Evolutionary conservation across 2,797 vertebrate species (phyloP).

Genomic region (Danio aesculapii): DNA sequence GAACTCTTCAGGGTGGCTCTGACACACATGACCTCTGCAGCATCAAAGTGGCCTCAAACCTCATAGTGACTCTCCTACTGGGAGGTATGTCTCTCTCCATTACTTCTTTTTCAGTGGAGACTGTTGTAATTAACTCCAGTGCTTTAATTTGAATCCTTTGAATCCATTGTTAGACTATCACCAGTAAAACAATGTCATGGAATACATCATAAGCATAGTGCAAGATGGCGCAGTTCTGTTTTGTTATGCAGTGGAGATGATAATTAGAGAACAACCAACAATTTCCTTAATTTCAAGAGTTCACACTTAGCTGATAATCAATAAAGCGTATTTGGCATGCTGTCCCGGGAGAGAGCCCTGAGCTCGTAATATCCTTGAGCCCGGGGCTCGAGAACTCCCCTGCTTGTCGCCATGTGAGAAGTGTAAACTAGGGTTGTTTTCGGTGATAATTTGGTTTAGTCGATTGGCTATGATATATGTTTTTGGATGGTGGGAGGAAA

Average conservation of each 20-base stretch:
- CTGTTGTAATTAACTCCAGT: background rate
- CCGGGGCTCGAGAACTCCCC: too few species aligned
- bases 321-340: too few species aligned
- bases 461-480: too few species aligned
- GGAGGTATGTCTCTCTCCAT: slow-evolving; percentile 79
- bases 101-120: background rate
- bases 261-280: too few species aligned
- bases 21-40: slow-evolving; percentile 87
- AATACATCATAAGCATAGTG: background rate
- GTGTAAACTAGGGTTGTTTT: too few species aligned
- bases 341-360: too few species aligned
- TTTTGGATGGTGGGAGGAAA: too few species aligned
- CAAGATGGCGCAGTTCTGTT: background rate
- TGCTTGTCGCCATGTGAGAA: too few species aligned
- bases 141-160: background rate
- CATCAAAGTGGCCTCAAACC: slow-evolving; percentile 90
- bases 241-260: background rate
- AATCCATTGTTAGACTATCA: background rate
- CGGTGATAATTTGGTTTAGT: too few species aligned
- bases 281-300: too few species aligned
- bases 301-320: too few species aligned
- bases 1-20: slow-evolving; percentile 78
- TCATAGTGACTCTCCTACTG: slow-evolving; percentile 88
- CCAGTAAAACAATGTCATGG: background rate
- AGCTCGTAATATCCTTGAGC: too few species aligned